phyloP scores from a whole-genome alignment of 2,113 vertebrate genomes.

The Leptodactylus fuscus region DNA sequence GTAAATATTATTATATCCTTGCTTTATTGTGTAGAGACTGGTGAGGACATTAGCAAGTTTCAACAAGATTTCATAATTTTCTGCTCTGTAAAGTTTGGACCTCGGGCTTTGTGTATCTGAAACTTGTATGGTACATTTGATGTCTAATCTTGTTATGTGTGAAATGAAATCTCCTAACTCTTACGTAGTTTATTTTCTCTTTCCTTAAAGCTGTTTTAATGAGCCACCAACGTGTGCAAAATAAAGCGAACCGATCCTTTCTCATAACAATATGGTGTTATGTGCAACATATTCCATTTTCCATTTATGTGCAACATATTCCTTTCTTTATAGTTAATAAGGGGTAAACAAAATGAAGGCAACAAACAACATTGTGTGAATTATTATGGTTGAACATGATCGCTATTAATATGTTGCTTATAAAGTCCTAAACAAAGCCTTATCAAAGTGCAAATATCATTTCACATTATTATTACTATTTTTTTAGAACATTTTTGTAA shows the following conservation, averaged over 20 bases:
- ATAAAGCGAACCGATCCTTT: not conserved
- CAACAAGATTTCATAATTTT: slow-evolving; percentile 49
- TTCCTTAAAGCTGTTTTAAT: slow-evolving; percentile 39
- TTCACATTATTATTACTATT: no score
- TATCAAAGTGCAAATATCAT: no score
- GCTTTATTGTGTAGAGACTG: slow-evolving; percentile 3
- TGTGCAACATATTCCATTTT: not conserved
- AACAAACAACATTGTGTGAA: not conserved
- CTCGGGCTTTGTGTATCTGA: slow-evolving; percentile 39
- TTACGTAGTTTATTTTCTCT: slow-evolving; percentile 19
- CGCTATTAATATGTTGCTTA: no score
- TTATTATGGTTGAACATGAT: not conserved
- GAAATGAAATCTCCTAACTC: slow-evolving; percentile 55
- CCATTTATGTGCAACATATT: no score
- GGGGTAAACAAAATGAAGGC: not conserved
- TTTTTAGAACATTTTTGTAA: no score
- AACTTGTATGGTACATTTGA: slow-evolving; percentile 52
- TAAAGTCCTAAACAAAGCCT: no score
- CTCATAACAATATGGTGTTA: not conserved
- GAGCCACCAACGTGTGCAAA: not conserved
- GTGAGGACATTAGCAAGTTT: slow-evolving; percentile 36
- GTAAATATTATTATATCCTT: slow-evolving; percentile 22
- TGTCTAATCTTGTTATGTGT: slow-evolving; percentile 59
- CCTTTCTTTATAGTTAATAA: not conserved
- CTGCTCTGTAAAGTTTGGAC: slow-evolving; percentile 52